Evolutionary conservation across 2,888 invertebrate species (phyloP).

Genomic region (Tachina grossa): DNA sequence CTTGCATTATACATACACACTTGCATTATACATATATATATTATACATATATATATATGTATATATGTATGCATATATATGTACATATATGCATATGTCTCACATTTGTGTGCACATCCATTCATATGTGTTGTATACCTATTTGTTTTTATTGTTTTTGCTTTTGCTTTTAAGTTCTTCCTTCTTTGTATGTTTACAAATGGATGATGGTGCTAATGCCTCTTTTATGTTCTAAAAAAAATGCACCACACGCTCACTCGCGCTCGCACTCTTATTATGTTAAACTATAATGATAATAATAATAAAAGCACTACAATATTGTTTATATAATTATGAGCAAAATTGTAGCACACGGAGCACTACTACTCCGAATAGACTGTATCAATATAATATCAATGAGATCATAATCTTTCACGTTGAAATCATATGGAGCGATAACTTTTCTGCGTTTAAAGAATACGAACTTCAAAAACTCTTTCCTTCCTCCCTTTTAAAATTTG

Average conservation of each 20-base stretch:
- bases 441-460: too few relatives aligned
- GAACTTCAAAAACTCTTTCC: too few relatives aligned
- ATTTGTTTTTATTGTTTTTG: conserved; percentile 55
- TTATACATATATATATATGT: background rate
- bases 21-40: background rate
- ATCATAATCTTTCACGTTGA: too few relatives aligned
- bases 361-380: too few relatives aligned
- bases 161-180: conserved; percentile 37
- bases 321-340: conserved; percentile 49
- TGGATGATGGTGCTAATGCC: conserved; percentile 70
- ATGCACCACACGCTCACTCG: conserved; percentile 59
- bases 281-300: conserved; percentile 52
- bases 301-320: conserved; percentile 44
- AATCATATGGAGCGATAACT: too few relatives aligned
- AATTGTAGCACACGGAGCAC: conserved; percentile 49
- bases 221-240: conserved; percentile 65
- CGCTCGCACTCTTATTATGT: conserved; percentile 52
- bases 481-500: too few relatives aligned
- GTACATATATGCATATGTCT: background rate
- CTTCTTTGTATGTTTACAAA: conserved; percentile 61
- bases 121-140: conserved; percentile 16
- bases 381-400: too few relatives aligned
- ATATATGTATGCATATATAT: conserved; percentile 45
- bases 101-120: background rate
- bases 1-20: background rate